These are phyloP conservation scores for Halisarca cf. caerulea DNA, from an alignment of 37 sponge, comb jelly and placozoan genomes.

Conservation along the genomic window DNA sequence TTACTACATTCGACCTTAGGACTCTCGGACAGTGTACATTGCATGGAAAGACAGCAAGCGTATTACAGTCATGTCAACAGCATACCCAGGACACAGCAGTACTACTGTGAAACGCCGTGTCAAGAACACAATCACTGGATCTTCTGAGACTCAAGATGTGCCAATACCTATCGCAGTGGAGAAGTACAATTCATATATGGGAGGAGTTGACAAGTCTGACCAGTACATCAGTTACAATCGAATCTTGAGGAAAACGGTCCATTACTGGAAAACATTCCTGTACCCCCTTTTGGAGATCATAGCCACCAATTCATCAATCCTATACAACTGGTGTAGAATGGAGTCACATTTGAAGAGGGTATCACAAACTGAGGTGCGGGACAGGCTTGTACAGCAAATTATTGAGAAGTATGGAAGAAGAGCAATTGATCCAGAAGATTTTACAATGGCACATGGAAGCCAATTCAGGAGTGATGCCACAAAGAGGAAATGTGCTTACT, in stretches of 20 bases:
- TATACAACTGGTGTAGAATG: too few relatives aligned
- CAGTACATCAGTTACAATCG: slow-evolving; percentile 34
- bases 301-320: too few relatives aligned
- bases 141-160: slow-evolving; percentile 17
- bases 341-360: too few relatives aligned
- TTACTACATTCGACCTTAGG: slow-evolving; percentile 31
- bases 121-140: not conserved
- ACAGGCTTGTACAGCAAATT: too few relatives aligned
- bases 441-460: too few relatives aligned
- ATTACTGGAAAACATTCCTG: slow-evolving; percentile 64
- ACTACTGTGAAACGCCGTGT: not conserved
- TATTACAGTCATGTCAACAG: slow-evolving; percentile 41
- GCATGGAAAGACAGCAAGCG: slow-evolving; percentile 32
- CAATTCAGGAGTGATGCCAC: too few relatives aligned
- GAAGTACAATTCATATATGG: slow-evolving; percentile 49
- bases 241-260: slow-evolving; percentile 29
- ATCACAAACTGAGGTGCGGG: too few relatives aligned
- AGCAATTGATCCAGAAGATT: too few relatives aligned
- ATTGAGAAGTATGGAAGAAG: too few relatives aligned
- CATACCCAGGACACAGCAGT: slow-evolving; percentile 38
- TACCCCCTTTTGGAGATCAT: too few relatives aligned
- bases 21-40: slow-evolving; percentile 28
- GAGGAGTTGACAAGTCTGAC: slow-evolving; percentile 52
- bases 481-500: too few relatives aligned
- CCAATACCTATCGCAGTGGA: slow-evolving; percentile 35